Evolutionary conservation across 2,113 vertebrate species (phyloP).

Genomic region (Turnix velox): DNA sequence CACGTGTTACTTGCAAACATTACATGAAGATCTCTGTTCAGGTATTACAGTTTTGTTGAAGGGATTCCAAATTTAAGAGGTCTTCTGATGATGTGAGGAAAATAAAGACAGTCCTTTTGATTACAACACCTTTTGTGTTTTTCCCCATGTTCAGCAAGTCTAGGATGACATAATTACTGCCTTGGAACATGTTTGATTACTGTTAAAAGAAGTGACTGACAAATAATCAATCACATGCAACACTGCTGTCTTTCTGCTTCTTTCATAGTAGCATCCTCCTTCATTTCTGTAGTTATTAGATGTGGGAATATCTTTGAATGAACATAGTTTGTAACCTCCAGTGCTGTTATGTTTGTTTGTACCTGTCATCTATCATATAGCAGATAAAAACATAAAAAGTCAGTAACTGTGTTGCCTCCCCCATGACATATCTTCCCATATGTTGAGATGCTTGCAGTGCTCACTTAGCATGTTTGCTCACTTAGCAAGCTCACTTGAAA

Average conservation of each 20-base stretch:
- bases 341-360: not conserved
- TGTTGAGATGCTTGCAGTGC: not conserved
- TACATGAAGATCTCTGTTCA: not conserved
- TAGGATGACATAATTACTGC: not conserved
- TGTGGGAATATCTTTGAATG: not conserved
- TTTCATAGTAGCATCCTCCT: rapidly evolving
- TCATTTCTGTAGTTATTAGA: not conserved
- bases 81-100: not conserved
- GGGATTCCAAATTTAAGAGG: not conserved
- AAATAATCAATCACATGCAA: not conserved
- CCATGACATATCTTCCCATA: not conserved
- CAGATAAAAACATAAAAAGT: not conserved
- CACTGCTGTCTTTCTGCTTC: not conserved
- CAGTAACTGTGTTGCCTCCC: not conserved
- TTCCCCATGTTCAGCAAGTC: not conserved
- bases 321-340: not conserved
- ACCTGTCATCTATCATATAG: not conserved
- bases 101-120: not conserved
- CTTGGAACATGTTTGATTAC: not conserved
- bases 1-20: not conserved
- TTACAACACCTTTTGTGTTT: not conserved
- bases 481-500: not conserved
- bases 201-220: not conserved
- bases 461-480: not conserved
- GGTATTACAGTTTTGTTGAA: not conserved